Evolutionary conservation across 2,113 vertebrate genomes (phyloP), one percentile per base, ranked within the genome.

Genomic region (Psephotus haematonotus): DNA sequence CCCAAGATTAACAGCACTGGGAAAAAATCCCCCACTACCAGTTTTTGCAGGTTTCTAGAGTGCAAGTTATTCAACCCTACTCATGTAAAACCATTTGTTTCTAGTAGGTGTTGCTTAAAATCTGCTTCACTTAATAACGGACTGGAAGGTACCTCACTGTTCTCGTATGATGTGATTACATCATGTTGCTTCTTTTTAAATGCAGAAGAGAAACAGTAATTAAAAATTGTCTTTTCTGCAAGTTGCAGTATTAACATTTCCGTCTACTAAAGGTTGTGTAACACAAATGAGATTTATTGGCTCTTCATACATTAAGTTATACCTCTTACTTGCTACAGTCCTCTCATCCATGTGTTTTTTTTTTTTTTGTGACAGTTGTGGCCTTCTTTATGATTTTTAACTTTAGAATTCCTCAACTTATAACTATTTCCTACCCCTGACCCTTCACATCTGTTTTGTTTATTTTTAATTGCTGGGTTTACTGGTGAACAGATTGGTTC

Each of bases 201-300:
- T 44, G 39, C 71, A 92, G 79, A 97, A 95, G 35, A 90, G 67
- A 67, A 94, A 87, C 31, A 78, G 28, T 85, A 82, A 90, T 49
- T 68, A 27, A 76, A 88, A 76, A 35, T 2, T 31, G 7, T 12
- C 23, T 37, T 57, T 25, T 63, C 52, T 49, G 33, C 39, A 11
- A 81, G 55, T 71, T 88, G 20, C 60, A 69, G 8, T 43, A 59
- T 50, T 53, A 88, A 25, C 33, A 81, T 78, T 72, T 88, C 33
- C 24, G 37, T 41, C 23, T 49, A 65, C 25, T 35, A 53, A 64
- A 41, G 3, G 2, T 13, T 62, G 49, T 80, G 18, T 53, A 77
- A 85, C 6, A 87, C 11, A 62, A 67, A 39, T 50, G 7, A 4
- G 33, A 83, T 84, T 74, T 91, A 80, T 60, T 55, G 53, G 10